Base-by-base conservation (phyloP, 1,140 invertebrate species). In the Papilio machaon region DNA sequence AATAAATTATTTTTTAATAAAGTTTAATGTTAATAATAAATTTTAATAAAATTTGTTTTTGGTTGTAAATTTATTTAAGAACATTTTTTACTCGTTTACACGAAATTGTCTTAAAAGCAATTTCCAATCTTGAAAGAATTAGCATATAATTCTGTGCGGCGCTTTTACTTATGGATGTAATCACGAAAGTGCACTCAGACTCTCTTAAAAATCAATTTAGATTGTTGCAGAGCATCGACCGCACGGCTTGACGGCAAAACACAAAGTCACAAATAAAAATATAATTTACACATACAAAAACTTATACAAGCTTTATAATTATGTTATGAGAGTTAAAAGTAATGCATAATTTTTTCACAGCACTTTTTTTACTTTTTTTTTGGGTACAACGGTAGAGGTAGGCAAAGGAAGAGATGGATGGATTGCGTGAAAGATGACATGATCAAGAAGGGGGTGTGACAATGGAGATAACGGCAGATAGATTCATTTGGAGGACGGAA, bases 121-220 rank as follows among this genome's bases (percentile, higher is more conserved):
- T 70, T 70, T 70, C 30, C 64, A 70, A 38, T 70, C 64, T 70
- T 70, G 13, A 15, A 70, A 6, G 64, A 70, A 70, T 70, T 70
- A 70, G 30, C 64, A 70, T 70, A 70, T 70, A 70, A 70, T 70
- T 70, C 30, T 35, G 64, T 70, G 30, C 64, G 64, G 64, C 64
- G 30, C 30, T 38, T 38, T 70, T 70, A 70, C 30, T 70, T 70
- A 70, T 35, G 11, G 64, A 70, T 70, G 64, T 67, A 67, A 67
- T 67, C 30, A 67, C 11, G 30, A 67, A 67, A 67, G 30, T 67
- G 64, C 64, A 67, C 64, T 67, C 64, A 67, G 30, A 6, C 64
- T 67, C 30, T 10, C 23, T 67, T 35, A 67, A 67, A 67, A 35
- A 35, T 67, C 64, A 67, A 67, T 67, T 67, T 67, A 67, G 64